Evolutionary conservation across 2,888 invertebrate genomes (phyloP).

Genomic region (Amblyteles armatorius): DNA sequence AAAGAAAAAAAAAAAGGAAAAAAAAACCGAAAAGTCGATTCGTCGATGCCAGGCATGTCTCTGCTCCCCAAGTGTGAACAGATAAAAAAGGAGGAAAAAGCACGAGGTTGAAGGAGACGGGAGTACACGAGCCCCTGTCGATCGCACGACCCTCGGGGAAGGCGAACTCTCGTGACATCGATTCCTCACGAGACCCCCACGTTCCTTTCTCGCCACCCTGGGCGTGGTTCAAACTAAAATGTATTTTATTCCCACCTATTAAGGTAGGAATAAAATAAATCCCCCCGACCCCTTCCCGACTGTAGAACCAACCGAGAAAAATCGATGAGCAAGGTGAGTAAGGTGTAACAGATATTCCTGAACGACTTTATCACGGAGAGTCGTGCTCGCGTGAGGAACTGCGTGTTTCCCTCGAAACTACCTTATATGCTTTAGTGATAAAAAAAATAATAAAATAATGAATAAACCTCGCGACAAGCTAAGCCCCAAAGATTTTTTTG

Average conservation of each 20-base stretch:
- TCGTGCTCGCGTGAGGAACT: not conserved
- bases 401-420: not conserved
- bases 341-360: not conserved
- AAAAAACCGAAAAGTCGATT: not conserved
- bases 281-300: not conserved
- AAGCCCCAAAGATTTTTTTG: not conserved
- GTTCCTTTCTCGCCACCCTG: constrained; percentile 9
- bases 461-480: not conserved
- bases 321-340: not conserved
- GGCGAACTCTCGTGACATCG: constrained; percentile 53
- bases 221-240: constrained; percentile 42
- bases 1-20: not conserved
- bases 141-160: constrained; percentile 45
- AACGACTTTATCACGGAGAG: not conserved
- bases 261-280: not conserved
- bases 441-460: not conserved
- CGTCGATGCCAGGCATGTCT: not conserved
- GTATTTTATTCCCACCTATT: not conserved
- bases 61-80: not conserved
- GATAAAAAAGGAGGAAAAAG: not conserved
- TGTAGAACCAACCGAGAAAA: not conserved
- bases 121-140: constrained; percentile 12
- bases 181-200: constrained; percentile 37
- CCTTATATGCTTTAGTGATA: not conserved
- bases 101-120: not conserved